Conservation (phyloP, 2,888 invertebrate genomes). For the Acrocyrtus sp. region DNA sequence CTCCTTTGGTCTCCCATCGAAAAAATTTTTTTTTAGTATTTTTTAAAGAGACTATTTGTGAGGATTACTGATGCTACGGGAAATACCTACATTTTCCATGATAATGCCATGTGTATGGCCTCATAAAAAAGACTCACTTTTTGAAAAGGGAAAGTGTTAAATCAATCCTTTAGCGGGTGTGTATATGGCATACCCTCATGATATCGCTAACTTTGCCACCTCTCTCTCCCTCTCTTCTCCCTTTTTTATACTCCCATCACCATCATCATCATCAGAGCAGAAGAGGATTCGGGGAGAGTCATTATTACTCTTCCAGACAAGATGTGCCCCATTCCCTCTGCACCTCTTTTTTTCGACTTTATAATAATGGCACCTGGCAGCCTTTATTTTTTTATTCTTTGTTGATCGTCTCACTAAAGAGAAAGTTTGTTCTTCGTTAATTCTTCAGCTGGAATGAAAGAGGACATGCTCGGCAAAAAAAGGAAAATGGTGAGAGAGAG, state of each 20-base stretch:
- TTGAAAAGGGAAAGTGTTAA: slow-evolving; percentile 27
- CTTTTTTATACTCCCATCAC: slow-evolving; percentile 4
- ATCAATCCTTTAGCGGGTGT: slow-evolving; percentile 32
- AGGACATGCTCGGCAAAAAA: background rate
- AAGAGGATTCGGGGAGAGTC: too few species aligned
- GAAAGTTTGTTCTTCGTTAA: background rate
- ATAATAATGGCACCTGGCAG: slow-evolving; percentile 19
- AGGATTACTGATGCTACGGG: slow-evolving; percentile 14
- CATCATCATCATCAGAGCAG: slow-evolving; percentile 1
- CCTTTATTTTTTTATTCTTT: background rate
- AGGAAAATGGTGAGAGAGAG: background rate
- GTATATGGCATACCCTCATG: too few species aligned
- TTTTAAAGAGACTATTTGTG: slow-evolving; percentile 20
- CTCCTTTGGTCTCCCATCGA: too few species aligned
- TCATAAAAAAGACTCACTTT: slow-evolving; percentile 14
- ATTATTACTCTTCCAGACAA: too few species aligned
- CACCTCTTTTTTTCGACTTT: slow-evolving; percentile 1
- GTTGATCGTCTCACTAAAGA: background rate
- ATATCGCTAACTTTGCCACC: background rate
- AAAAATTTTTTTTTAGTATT: too few species aligned
- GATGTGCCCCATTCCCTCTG: background rate
- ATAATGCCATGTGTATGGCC: background rate
- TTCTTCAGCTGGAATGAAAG: background rate
- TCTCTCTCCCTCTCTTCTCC: background rate
- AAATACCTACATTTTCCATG: background rate